Percentiles rank a stretch among this genome's conserved stretches.
Conservation (phyloP, 2,113 vertebrate genomes). For the Numida meleagris region DNA sequence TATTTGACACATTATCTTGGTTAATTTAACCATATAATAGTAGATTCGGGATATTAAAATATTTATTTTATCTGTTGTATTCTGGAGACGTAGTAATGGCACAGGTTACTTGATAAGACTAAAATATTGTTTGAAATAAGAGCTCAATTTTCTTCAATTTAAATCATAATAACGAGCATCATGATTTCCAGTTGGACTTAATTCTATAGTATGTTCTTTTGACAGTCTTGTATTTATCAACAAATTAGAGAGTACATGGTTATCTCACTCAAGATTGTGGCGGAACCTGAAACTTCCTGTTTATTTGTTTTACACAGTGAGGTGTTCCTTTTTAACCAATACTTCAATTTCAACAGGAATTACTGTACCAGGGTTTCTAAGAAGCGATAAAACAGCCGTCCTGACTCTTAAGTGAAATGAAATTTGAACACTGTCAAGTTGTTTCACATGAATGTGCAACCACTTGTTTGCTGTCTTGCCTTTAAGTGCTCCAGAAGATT, state of each 20-base stretch:
- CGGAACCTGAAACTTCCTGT: neutral
- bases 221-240: neutral
- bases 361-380: neutral
- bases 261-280: neutral
- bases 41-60: slow-evolving; percentile 68
- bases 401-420: neutral
- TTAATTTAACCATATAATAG: slow-evolving; percentile 77
- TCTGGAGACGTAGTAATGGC: slow-evolving; percentile 39
- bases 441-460: neutral
- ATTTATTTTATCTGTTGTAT: slow-evolving; percentile 69
- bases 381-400: neutral
- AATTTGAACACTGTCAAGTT: neutral
- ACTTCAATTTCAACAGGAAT: neutral
- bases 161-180: neutral
- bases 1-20: slow-evolving; percentile 74
- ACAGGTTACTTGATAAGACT: slow-evolving; percentile 13
- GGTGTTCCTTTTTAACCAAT: neutral
- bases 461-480: neutral
- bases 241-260: neutral
- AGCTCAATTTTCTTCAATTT: neutral
- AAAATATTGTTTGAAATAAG: slow-evolving; percentile 15
- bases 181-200: slow-evolving; percentile 8
- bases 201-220: neutral
- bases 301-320: neutral
- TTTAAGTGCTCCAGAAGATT: neutral